Base-by-base conservation (phyloP, 1,140 invertebrate genomes). In the Ceratina australensis region DNA sequence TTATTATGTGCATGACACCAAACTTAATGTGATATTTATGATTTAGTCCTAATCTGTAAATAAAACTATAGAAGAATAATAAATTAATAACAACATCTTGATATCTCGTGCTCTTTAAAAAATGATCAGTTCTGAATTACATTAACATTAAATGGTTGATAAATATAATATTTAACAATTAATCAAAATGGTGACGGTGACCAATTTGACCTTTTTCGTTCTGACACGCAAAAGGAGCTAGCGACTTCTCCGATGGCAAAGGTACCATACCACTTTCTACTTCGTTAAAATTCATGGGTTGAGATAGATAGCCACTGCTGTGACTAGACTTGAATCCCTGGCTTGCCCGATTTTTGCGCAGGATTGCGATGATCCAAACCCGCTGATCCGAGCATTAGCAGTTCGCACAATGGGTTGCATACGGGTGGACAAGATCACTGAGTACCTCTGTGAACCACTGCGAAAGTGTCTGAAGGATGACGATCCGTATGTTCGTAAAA, bases 381-480 rank as follows among this genome's bases (percentile, higher is more conserved):
- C 99, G 15, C 93, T 99, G 87, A 99, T 99, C 89, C 94, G 99
- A 82, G 99, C 99, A 12, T 92, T 99, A 87, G 99, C 99, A 80
- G 99, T 99, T 54, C 94, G 99, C 59, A 99, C 99, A 16, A 99
- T 99, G 99, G 99, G 99, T 56, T 99, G 99, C 90, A 99, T 99
- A 89, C 94, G 99, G 61, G 99, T 99, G 61, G 99, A 99, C 92
- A 99, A 99, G 93, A 99, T 99, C 87, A 99, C 99, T 3, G 99
- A 99, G 93, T 99, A 99, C 93, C 93, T 99, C 12, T 99, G 99
- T 93, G 99, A 99, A 90, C 99, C 99, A 4, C 93, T 99, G 77
- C 93, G 99, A 63, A 99, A 99, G 91, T 99, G 99, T 92, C 94
- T 99, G 83, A 98, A 98, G 91, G 99, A 99, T 93, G 99, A 99